Conservation (phyloP, 2,888 invertebrate species). For the Ellobium chinense region DNA sequence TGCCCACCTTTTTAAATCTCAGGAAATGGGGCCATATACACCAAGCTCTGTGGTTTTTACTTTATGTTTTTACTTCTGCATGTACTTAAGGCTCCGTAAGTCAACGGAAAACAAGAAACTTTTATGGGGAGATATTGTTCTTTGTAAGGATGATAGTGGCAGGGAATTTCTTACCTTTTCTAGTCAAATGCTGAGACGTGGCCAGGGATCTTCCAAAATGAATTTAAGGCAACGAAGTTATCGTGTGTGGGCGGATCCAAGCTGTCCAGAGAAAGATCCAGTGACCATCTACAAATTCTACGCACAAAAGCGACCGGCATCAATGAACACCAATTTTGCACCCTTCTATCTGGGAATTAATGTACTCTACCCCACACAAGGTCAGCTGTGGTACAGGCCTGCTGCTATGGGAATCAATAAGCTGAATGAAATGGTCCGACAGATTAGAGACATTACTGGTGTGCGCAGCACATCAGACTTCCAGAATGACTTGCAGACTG, state of each 20-base stretch:
- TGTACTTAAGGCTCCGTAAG: constrained; percentile 67
- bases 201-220: constrained; percentile 46
- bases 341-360: constrained; percentile 71
- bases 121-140: constrained; percentile 70
- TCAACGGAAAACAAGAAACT: constrained; percentile 71
- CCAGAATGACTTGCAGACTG: constrained; percentile 7
- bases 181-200: constrained; percentile 52
- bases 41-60: constrained; percentile 69
- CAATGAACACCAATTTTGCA: constrained; percentile 64
- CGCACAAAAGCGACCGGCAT: constrained; percentile 61
- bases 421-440: constrained; percentile 70
- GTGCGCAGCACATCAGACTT: constrained; percentile 47
- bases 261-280: constrained; percentile 64
- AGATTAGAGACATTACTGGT: constrained; percentile 70
- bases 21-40: constrained; percentile 71
- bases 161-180: constrained; percentile 65
- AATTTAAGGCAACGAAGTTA: constrained; percentile 50
- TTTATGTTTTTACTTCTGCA: constrained; percentile 67
- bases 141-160: constrained; percentile 58
- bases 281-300: constrained; percentile 69
- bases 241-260: constrained; percentile 57
- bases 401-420: constrained; percentile 72
- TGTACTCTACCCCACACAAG: constrained; percentile 57
- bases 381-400: constrained; percentile 68
- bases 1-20: constrained; percentile 64